Evolutionary conservation across 2,888 invertebrate genomes (phyloP), one percentile per base, ranked within the genome.

Genomic region (Doris montereyensis): DNA sequence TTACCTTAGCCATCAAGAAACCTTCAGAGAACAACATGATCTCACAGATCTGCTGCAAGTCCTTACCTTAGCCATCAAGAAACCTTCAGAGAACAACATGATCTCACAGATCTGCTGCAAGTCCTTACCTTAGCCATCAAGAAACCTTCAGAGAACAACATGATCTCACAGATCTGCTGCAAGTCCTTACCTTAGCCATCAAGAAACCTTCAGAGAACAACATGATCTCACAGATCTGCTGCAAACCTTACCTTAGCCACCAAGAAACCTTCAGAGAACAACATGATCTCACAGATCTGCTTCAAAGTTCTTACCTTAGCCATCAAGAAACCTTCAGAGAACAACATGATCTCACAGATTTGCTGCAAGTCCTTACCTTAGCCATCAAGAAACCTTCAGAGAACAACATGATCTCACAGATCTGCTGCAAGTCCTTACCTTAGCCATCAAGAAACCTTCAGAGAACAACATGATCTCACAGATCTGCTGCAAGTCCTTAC

Each of bases 21-120:
- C 97, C 97, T 89, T 97, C 97, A 8, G 97, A 96, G 91, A 97
- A 97, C 32, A 97, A 92, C 80, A 97, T 97, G 86, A 97, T 97
- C 89, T 95, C 94, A 90, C 97, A 97, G 86, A 98, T 97, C 92
- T 97, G 94, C 90, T 97, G 97, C 81, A 96, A 92, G 90, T 98
- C 97, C 0, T 81, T 82, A 95, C 95, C 93, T 97, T 97, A 0
- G 97, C 97, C 65, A 95, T 94, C 0, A 96, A 92, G 90, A 97
- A 97, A 5, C 97, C 97, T 89, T 97, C 97, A 8, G 97, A 96
- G 91, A 97, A 97, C 32, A 97, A 92, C 80, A 97, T 97, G 86
- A 97, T 97, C 89, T 95, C 94, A 90, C 97, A 97, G 86, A 98
- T 97, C 92, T 97, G 94, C 90, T 97, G 97, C 81, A 96, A 92